Percentiles rank a stretch among this genome's conserved stretches.
Conservation (phyloP, 1,140 invertebrate genomes). For the Trissolcus basalis region DNA sequence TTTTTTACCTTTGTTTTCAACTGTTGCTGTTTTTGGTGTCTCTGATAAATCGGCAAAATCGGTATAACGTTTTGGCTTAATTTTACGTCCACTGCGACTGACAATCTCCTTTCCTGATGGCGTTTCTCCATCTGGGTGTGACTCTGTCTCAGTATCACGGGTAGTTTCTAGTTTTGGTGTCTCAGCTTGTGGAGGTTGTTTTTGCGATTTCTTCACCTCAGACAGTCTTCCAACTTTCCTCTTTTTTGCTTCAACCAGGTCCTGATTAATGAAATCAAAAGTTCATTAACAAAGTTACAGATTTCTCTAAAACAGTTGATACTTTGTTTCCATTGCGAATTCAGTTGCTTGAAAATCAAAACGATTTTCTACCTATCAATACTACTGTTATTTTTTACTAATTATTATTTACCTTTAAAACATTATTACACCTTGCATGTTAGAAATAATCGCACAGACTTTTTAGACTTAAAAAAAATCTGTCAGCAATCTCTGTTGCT, state of each 20-base stretch:
- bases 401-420: too few species aligned
- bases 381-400: too few species aligned
- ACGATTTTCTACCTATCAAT: too few species aligned
- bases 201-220: conserved; percentile 70
- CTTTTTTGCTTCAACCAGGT: background rate
- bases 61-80: conserved; percentile 81
- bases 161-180: conserved; percentile 45
- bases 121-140: conserved; percentile 69
- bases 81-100: conserved; percentile 85
- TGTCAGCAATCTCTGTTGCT: conserved; percentile 73
- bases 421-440: too few species aligned
- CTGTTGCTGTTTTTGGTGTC: conserved; percentile 63
- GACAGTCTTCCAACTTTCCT: conserved; percentile 25
- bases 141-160: conserved; percentile 60
- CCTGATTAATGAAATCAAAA: background rate
- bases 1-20: conserved; percentile 2
- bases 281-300: too few species aligned
- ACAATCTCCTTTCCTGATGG: conserved; percentile 77
- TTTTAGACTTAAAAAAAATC: conserved; percentile 69
- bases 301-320: too few species aligned
- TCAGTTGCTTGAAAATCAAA: too few species aligned
- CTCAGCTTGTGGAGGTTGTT: conserved; percentile 40
- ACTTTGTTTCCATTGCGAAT: too few species aligned
- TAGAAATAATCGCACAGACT: conserved; percentile 76
- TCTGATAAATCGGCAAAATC: conserved; percentile 70